Percentiles rank a stretch among this genome's conserved stretches.
These are phyloP conservation scores for Pheosia tremula DNA, from an alignment of 2,888 invertebrate species.

Conservation along the genomic window DNA sequence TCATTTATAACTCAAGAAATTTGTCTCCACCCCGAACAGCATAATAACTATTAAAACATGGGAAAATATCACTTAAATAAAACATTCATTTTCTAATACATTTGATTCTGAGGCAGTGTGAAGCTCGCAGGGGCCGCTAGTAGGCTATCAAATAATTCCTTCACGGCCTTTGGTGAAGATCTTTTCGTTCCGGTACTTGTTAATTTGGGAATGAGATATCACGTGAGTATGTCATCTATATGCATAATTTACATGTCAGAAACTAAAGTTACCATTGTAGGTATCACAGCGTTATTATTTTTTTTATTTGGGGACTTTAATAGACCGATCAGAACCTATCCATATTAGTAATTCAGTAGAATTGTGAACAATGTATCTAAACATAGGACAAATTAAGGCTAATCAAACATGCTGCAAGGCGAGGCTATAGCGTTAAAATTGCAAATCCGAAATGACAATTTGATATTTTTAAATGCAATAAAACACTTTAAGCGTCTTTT, in stretches of 20 bases:
- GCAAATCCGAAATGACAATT: constrained; percentile 8
- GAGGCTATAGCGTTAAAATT: neutral
- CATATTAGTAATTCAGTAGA: neutral
- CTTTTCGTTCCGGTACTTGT: neutral
- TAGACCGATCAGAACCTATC: neutral
- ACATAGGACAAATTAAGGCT: neutral
- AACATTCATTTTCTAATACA: too few relatives aligned
- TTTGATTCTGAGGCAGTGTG: too few relatives aligned
- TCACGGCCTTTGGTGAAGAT: too few relatives aligned
- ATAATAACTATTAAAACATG: too few relatives aligned
- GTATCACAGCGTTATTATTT: neutral
- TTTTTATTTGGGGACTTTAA: neutral
- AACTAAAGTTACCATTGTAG: neutral
- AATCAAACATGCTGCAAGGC: neutral
- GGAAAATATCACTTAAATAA: too few relatives aligned
- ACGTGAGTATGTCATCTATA: neutral
- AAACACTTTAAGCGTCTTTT: constrained; percentile 26
- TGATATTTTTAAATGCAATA: constrained; percentile 30
- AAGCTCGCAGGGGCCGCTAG: too few relatives aligned
- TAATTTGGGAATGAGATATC: neutral
- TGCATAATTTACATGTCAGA: neutral
- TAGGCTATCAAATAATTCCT: too few relatives aligned
- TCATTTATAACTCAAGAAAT: too few relatives aligned
- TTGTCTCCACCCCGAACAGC: too few relatives aligned
- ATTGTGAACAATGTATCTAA: neutral